These are phyloP conservation scores for Corbicula japonica DNA, from an alignment of 2,888 invertebrate genomes.

Conservation along the genomic window DNA sequence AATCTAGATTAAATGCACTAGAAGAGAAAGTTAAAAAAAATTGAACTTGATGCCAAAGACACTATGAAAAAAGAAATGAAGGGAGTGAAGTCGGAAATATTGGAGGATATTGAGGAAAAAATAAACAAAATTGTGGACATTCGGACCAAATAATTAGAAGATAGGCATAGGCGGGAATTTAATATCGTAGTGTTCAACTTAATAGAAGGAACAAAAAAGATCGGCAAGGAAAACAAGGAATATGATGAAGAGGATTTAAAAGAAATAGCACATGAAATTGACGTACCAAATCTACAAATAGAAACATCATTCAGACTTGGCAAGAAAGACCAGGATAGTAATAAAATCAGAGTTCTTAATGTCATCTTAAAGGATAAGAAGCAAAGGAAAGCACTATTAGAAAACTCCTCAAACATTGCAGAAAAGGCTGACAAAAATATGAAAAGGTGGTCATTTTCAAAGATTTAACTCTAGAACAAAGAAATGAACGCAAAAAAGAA, in stretches of 20 bases:
- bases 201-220: neutral
- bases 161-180: neutral
- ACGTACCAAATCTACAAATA: neutral
- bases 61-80: neutral
- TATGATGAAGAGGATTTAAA: neutral
- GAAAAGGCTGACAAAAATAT: neutral
- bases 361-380: constrained; percentile 2
- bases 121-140: neutral
- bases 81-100: neutral
- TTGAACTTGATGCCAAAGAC: neutral
- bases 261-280: neutral
- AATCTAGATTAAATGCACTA: neutral
- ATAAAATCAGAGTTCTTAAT: neutral
- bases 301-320: neutral
- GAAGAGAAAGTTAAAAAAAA: neutral
- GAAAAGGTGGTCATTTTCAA: neutral
- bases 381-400: neutral
- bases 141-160: neutral
- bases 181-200: neutral
- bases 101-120: neutral
- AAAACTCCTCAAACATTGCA: neutral
- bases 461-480: neutral
- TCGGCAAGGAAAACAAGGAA: neutral
- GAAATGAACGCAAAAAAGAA: neutral
- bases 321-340: neutral